Evolutionary conservation across 92 coral and sea anemone genomes (phyloP), one percentile per base, ranked within the genome.

Genomic region (Pocillopora meandrina): DNA sequence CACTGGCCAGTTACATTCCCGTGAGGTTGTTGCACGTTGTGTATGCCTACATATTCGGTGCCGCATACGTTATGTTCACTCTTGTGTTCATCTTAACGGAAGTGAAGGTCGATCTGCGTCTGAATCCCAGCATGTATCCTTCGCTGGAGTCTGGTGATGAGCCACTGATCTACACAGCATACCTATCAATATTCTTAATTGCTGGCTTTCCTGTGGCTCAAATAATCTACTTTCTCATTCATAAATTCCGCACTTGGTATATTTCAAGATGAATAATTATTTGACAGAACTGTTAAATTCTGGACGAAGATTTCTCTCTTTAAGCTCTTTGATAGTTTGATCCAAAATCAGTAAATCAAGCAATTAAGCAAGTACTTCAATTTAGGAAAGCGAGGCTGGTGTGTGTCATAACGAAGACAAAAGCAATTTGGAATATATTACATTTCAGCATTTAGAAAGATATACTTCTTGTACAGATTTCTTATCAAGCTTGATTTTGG

Each of bases 31-130:
- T 86, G 23, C 98, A 94, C 82, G 89, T 94, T 78, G 65, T 94
- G 65, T 94, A 94, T 77, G 94, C 95, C 83, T 89, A 94, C 87
- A 73, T 94, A 61, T 89, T 94, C 77, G 95, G 93, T 60, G 93
- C 91, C 15, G 86, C 87, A 3, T 88, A 92, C 72, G 95, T 92
- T 18, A 83, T 87, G 9, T 94, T 94, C 83, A 78, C 90, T 14
- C 69, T 94, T 31, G 67, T 90, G 20, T 87, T 79, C 84, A 91
- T 94, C 71, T 61, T 92, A 62, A 87, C 91, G 16, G 93, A 94
- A 72, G 89, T 84, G 26, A 87, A 83, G 67, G 68, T 73, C 3
- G 95, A 90, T 81, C 79, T 87, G 1, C 67, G 73, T 56, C 81
- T 88, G 12, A 84, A 89, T 69, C 98, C 98, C 20, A 56, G 23